Conservation (phyloP, 2,113 vertebrate genomes). For the Barbus barbus region DNA sequence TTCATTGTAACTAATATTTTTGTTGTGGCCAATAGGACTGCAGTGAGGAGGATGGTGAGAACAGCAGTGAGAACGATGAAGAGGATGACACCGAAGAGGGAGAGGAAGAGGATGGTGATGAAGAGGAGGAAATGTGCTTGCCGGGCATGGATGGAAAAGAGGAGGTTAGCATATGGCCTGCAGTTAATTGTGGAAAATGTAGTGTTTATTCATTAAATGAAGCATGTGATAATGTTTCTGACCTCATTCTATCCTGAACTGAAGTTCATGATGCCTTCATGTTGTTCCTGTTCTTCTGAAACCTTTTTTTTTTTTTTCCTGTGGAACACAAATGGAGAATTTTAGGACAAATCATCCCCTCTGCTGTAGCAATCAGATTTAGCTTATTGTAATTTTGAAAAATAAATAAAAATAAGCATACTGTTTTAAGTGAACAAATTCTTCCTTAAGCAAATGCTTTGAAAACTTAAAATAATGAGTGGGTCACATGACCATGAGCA, state of each 20-base stretch:
- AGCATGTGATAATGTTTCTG: background rate
- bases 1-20: background rate
- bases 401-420: background rate
- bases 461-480: background rate
- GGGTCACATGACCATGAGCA: background rate
- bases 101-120: conserved; percentile 73
- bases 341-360: background rate
- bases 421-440: background rate
- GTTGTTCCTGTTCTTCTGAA: background rate
- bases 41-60: conserved; percentile 90
- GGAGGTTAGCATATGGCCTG: conserved; percentile 77
- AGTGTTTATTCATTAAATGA: background rate
- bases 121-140: conserved; percentile 92
- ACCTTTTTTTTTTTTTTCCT: background rate
- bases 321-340: background rate
- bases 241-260: background rate
- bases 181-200: background rate
- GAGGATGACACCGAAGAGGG: conserved; percentile 82
- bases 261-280: background rate
- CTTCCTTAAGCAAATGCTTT: background rate
- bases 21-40: conserved; percentile 77
- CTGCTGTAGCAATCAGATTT: background rate
- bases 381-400: too few species aligned
- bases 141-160: conserved; percentile 99
- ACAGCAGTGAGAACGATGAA: conserved; percentile 85